A percentile compares a stretch with the other conserved stretches of the same genome.
These are phyloP conservation scores for Dermochelys coriacea DNA, from an alignment of 2,797 vertebrate genomes.

Conservation along the genomic window DNA sequence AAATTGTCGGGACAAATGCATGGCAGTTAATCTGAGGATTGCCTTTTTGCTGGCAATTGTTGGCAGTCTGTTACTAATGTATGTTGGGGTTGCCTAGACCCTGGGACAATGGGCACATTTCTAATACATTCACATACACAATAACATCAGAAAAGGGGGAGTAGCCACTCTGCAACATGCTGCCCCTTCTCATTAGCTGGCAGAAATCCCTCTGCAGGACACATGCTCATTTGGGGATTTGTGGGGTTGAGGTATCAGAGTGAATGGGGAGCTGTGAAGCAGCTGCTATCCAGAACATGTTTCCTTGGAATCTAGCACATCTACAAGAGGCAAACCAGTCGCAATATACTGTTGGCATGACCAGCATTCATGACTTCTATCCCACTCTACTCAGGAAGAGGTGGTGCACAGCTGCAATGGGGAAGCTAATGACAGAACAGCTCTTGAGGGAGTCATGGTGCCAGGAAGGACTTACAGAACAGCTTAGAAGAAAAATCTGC, in stretches of 20 bases:
- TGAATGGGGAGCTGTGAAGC: neutral
- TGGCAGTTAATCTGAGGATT: neutral
- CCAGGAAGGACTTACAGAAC: neutral
- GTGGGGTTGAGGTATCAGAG: neutral
- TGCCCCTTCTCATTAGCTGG: neutral
- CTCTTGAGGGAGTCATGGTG: neutral
- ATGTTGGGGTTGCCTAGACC: neutral
- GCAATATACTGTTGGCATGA: neutral
- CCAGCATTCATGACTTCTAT: neutral
- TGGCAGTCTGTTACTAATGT: neutral
- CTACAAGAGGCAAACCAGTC: neutral
- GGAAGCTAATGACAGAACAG: neutral
- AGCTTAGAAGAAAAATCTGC: neutral
- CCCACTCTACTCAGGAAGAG: neutral
- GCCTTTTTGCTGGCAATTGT: conserved; percentile 5
- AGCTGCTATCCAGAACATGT: neutral
- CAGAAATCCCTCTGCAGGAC: neutral
- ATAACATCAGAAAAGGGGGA: neutral
- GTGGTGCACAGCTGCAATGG: neutral
- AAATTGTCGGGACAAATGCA: neutral
- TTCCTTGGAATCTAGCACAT: neutral
- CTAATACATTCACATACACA: neutral
- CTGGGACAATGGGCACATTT: neutral
- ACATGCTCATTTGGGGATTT: neutral
- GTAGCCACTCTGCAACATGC: neutral